Evolutionary conservation across 2,888 invertebrate genomes (phyloP), one percentile per base, ranked within the genome.

Genomic region (Oasisia sp.): DNA sequence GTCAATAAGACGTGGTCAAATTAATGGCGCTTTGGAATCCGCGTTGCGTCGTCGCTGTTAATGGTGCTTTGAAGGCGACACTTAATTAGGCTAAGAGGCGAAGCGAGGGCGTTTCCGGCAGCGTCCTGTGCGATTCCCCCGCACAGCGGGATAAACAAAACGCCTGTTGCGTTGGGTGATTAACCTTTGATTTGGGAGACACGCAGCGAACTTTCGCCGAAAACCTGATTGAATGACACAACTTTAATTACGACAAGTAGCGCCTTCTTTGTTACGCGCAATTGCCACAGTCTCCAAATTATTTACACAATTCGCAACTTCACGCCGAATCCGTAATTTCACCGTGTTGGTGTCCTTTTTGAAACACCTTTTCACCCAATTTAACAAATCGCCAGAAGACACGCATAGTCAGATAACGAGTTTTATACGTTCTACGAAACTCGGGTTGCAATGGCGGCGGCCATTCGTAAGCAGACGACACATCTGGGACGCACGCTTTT

Each of bases 41-140:
- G n/a, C 74, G 74, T 74, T 74, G 74, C 74, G 74, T 74, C 74
- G 74, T 27, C 74, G 27, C 74, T 19, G 74, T 27, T 74, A 74
- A 74, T 74, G 74, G 74, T 27, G 74, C 74, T 74, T 74, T 74
- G 74, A 74, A n/a, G 74, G n/a, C 19, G 27, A 74, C n/a, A 74
- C 74, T 74, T 74, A 74, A 74, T 74, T 74, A 74, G 74, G n/a
- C 74, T 74, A 74, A 74, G 74, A 74, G 74, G 74, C 74, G 74
- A 74, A 74, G 74, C 74, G 74, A 74, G 74, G 74, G 74, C 74
- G 74, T 74, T 74, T 74, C 74, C 74, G 74, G 74, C 74, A 74
- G 27, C 74, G 7, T 74, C n/a, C 74, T 74, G 74, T 19, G 74
- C 74, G n/a, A 74, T 19, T 74, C 74, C 74, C 74, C 74, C 74